Base-by-base conservation (phyloP, 2,797 vertebrate species). In the Australoheros facetus region DNA sequence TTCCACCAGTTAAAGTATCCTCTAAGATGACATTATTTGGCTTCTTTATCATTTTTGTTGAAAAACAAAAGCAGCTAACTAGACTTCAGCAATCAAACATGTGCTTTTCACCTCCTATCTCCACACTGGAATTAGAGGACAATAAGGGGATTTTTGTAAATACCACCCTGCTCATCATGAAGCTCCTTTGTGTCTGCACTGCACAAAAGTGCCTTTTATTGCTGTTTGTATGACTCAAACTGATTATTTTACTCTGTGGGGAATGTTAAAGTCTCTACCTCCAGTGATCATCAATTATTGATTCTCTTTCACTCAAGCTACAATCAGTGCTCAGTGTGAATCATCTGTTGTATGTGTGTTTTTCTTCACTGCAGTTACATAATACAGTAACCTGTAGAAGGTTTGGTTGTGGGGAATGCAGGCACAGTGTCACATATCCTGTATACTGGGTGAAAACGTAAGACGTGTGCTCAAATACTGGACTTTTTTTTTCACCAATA, bases 361-460 rank as follows among this genome's bases (percentile, higher is more conserved):
- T 26, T 45, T 85, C 58, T 72, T 76, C 12, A 23, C 69, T 62
- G 69, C 8, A 4, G 78, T 92, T 92, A 87, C 5, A 14, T 87
- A 91, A 90, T 39, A 23, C 59, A 53, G 26, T 78, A 75, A 87
- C 66, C 85, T 74, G 72, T 17, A 42, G 77, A 64, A 17, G 73
- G 26, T 9, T 17, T 66, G 62, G n/a, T 73, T 12, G 7, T 6
- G 16, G 51, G 14, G 7, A n/a, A 16, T 11, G 30, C 19, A 77
- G 62, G 48, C 37, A 58, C 70, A 56, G 45, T 17, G 37, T 39
- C 39, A 48, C 4, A 42, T 30, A 69, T 51, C 19, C 26, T 69
- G 62, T 51, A 51, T 69, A 30, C 23, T 48, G 9, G 23, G 42
- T 48, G 10, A 66, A 66, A 66, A 48, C 39, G 10, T 5, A 21